Conservation (phyloP, 2,113 vertebrate genomes). For the Macheiramphus alcinus region DNA sequence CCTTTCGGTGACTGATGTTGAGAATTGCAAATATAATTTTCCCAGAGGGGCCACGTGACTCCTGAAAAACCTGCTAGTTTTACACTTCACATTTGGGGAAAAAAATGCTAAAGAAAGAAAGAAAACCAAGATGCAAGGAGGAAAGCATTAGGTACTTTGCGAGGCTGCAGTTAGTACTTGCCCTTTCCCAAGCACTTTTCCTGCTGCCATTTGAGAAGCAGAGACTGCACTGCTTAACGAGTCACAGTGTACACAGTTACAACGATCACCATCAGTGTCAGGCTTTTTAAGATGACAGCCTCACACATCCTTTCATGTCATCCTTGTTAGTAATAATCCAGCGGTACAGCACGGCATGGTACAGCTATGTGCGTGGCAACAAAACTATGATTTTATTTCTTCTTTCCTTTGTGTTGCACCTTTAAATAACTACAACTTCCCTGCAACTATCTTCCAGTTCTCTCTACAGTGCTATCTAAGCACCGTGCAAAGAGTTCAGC, state of each 20-base stretch:
- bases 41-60: background rate
- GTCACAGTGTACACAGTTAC: background rate
- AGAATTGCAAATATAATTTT: constrained; percentile 24
- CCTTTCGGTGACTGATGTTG: background rate
- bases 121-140: background rate
- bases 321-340: constrained; percentile 18
- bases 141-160: background rate
- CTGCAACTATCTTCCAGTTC: background rate
- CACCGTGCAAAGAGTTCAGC: background rate
- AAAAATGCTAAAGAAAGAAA: background rate
- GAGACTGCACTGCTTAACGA: constrained; percentile 43
- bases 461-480: background rate
- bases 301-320: background rate
- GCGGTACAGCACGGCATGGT: background rate
- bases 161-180: background rate
- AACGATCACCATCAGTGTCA: background rate
- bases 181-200: background rate
- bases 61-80: background rate
- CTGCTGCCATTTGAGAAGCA: background rate
- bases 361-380: background rate
- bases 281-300: constrained; percentile 19
- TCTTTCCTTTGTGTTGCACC: background rate
- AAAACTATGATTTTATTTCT: background rate
- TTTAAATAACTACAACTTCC: background rate
- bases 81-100: background rate